Evolutionary conservation across 2,797 vertebrate species (phyloP), one percentile per base, ranked within the genome.

Genomic region (Muscicapa striata): DNA sequence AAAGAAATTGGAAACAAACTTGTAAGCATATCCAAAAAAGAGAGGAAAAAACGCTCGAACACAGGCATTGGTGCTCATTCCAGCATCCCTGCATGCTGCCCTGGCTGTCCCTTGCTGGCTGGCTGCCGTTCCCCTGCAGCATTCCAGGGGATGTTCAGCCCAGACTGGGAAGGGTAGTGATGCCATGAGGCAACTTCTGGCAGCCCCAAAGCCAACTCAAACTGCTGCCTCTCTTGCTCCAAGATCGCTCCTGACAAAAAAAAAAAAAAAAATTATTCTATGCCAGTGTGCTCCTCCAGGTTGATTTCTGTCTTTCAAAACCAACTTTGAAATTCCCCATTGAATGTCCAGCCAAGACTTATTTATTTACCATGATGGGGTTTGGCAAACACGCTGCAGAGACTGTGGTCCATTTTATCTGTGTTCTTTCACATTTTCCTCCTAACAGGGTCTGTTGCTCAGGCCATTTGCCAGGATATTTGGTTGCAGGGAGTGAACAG

Each of bases 181-280:
- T 86, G n/a, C 17, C 59, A 61, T 24, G 54, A 67, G 36, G 29
- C 38, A 90, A 45, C 19, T 89, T 41, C 41, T 78, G 70, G 51
- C 63, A 82, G 51, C 43, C 55, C 41, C 27, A 75, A 75, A 64
- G 3, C 9, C 1, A 0, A 40, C 45, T 72, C 43, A 74, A n/a
- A 80, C 32, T 64, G 38, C 34, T 89, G 41, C 26, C 17, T 87
- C 29, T 68, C 58, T 54, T 72, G 34, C 32, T 72, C 22, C 19
- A 52, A 48, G 24, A 72, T 75, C 0, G 0, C 11, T 84, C 20
- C 20, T 3, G 3, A 38, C 32, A 69, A 61, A 58, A 68, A 34
- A 34, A 68, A 27, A 9, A 0, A 1, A 34, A 68, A 27, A 9
- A 0, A 1, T n/a, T 40, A n/a, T 62, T 27, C 16, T 59, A 9